These are phyloP conservation scores for Myripristis jacobus DNA, from an alignment of 2,797 vertebrate genomes.

Conservation along the genomic window DNA sequence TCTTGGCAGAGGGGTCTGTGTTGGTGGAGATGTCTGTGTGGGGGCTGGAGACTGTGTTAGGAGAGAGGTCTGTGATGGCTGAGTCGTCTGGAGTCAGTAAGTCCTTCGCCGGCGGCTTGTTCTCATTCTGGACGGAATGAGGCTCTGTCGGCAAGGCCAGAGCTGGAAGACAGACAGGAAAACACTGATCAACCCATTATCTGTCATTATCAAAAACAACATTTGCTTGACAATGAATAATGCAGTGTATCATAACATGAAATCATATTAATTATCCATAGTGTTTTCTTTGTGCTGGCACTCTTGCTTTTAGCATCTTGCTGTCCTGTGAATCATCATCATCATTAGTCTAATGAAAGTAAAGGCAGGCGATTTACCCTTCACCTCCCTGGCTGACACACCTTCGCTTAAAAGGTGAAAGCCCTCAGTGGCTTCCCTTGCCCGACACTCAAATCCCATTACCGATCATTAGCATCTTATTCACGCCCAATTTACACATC, in stretches of 20 bases:
- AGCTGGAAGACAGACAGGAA: constrained; percentile 58
- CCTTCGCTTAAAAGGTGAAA: constrained; percentile 7
- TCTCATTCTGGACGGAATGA: constrained; percentile 66
- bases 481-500: constrained; percentile 42
- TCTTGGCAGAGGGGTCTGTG: constrained; percentile 72
- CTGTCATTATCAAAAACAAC: not conserved
- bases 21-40: constrained; percentile 67
- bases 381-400: not conserved
- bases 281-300: not conserved
- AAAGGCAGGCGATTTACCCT: not conserved
- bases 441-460: constrained; percentile 54
- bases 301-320: not conserved
- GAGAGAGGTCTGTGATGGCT: constrained; percentile 76
- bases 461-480: constrained; percentile 54
- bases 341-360: not conserved
- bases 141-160: constrained; percentile 72
- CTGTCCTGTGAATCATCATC: not conserved
- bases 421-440: constrained; percentile 42
- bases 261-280: not conserved
- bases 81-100: constrained; percentile 78
- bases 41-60: constrained; percentile 75
- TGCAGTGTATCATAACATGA: not conserved
- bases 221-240: no score
- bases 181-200: not conserved
- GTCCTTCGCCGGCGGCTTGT: constrained; percentile 66